phyloP scores from a whole-genome alignment of 2,888 invertebrate genomes.

The Anticlea derivata region DNA sequence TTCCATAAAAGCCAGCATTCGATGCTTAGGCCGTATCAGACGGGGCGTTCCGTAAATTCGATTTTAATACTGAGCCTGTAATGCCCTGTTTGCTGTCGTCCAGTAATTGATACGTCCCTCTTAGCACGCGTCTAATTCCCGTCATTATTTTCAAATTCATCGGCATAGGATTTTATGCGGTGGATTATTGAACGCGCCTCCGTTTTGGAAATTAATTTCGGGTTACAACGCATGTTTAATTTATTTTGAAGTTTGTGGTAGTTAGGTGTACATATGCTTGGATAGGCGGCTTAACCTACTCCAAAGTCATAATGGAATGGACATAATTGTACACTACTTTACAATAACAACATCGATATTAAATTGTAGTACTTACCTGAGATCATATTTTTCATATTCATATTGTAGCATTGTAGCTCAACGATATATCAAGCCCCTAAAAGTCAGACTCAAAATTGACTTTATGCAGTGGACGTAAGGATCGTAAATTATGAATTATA shows the following conservation, averaged over 20 bases:
- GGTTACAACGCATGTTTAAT: slow-evolving; percentile 44
- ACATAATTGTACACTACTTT: too few relatives aligned
- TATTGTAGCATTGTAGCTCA: too few relatives aligned
- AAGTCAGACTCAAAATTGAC: too few relatives aligned
- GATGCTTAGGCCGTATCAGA: slow-evolving; percentile 25
- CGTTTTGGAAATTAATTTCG: slow-evolving; percentile 46
- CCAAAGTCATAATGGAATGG: background rate
- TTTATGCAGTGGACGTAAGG: too few relatives aligned
- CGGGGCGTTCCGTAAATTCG: slow-evolving; percentile 73
- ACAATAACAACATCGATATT: too few relatives aligned
- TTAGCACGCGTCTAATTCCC: slow-evolving; percentile 74
- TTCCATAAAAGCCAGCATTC: slow-evolving; percentile 23
- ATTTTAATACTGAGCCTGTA: slow-evolving; percentile 81
- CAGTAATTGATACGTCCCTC: slow-evolving; percentile 80
- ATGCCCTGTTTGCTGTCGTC: slow-evolving; percentile 72
- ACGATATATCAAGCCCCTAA: too few relatives aligned
- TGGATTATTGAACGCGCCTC: slow-evolving; percentile 64
- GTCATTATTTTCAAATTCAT: slow-evolving; percentile 82
- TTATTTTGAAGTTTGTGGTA: slow-evolving; percentile 30
- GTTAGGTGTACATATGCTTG: slow-evolving; percentile 23
- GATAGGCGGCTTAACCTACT: background rate
- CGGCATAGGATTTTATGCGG: slow-evolving; percentile 67
- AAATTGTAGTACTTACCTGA: too few relatives aligned
- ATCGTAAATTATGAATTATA: too few relatives aligned
- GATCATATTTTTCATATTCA: too few relatives aligned